A percentile compares a stretch with the other conserved stretches of the same genome.
Evolutionary conservation across 2,113 vertebrate genomes (phyloP).

Genomic region (Cyrtonyx montezumae): DNA sequence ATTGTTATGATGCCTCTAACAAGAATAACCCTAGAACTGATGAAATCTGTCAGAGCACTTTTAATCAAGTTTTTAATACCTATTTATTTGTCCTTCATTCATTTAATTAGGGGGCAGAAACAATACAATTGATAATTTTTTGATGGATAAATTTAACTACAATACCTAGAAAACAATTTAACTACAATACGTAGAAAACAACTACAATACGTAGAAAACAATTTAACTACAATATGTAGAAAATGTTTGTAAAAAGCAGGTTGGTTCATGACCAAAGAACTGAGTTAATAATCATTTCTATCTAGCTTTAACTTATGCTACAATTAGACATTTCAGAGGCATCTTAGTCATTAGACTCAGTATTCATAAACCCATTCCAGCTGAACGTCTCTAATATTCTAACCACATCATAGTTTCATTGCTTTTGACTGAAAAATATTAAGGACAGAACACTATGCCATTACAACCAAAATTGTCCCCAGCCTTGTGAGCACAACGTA

Average conservation of each 20-base stretch:
- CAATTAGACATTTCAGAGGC: too few relatives aligned
- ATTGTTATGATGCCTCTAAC: neutral
- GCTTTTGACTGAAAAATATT: neutral
- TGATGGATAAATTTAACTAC: neutral
- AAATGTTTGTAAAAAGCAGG: too few relatives aligned
- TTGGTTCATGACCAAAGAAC: too few relatives aligned
- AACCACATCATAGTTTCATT: neutral
- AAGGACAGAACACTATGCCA: neutral
- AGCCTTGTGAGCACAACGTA: neutral
- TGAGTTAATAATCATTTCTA: too few relatives aligned
- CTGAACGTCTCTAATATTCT: neutral
- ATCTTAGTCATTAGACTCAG: too few relatives aligned
- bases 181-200: too few relatives aligned
- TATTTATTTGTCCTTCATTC: neutral
- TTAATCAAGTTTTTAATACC: neutral
- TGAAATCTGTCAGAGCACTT: neutral
- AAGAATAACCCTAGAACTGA: neutral
- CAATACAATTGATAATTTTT: neutral
- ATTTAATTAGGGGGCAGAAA: neutral
- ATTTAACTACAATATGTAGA: too few relatives aligned
- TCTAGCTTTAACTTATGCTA: too few relatives aligned
- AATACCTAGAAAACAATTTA: neutral
- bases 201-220: neutral
- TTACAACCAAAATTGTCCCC: neutral
- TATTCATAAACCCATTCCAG: too few relatives aligned